A percentile compares a stretch with the other conserved stretches of the same genome.
Evolutionary conservation across 2,113 vertebrate species (phyloP).

Genomic region (Epinephelus cyanopodus): DNA sequence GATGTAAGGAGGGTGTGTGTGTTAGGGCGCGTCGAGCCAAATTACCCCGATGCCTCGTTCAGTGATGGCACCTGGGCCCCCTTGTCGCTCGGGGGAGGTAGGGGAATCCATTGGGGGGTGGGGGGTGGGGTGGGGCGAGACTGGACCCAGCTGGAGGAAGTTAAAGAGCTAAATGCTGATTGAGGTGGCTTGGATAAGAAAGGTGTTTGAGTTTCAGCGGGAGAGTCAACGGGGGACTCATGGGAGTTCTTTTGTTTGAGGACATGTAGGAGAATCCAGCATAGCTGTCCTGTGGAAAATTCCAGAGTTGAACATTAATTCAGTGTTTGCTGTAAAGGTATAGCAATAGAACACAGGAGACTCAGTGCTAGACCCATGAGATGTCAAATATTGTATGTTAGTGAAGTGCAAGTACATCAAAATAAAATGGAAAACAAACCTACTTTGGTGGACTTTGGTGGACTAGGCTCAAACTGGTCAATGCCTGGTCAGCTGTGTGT

Average conservation of each 20-base stretch:
- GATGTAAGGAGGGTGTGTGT: constrained; percentile 81
- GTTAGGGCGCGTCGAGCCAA: constrained; percentile 81
- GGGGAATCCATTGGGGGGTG: constrained; percentile 79
- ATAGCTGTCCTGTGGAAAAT: constrained; percentile 62
- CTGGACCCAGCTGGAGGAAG: constrained; percentile 90
- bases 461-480: background rate
- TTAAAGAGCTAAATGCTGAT: constrained; percentile 82
- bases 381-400: background rate
- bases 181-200: constrained; percentile 70
- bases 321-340: constrained; percentile 48
- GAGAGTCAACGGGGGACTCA: constrained; percentile 57
- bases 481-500: background rate
- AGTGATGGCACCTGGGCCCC: constrained; percentile 90
- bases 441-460: background rate
- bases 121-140: constrained; percentile 68
- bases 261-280: constrained; percentile 80
- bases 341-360: background rate
- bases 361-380: background rate
- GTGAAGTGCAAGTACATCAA: background rate
- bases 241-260: constrained; percentile 80
- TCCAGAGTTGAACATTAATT: constrained; percentile 49
- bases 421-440: background rate
- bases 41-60: constrained; percentile 86
- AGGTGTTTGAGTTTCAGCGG: constrained; percentile 50
- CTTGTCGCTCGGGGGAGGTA: constrained; percentile 82